Conservation (phyloP, 2,888 invertebrate species). For the Carcina quercana region DNA sequence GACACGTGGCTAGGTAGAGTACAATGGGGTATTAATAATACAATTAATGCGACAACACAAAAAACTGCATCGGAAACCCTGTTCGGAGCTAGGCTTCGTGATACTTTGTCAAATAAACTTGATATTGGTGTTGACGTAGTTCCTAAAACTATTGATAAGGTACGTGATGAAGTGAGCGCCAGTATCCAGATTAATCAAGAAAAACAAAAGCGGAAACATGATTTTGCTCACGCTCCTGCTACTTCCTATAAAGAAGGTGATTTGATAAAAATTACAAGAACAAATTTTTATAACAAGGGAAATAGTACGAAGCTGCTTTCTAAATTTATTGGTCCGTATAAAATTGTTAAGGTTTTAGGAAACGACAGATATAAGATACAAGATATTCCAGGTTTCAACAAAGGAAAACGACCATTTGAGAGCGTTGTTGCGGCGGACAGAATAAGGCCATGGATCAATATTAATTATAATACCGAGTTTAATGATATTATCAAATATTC, state of each 20-base stretch:
- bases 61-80: constrained; percentile 14
- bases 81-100: constrained; percentile 7
- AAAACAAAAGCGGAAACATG: constrained; percentile 5
- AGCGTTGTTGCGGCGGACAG: constrained; percentile 14
- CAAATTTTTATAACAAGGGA: constrained; percentile 13
- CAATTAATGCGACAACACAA: constrained; percentile 13
- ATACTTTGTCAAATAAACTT: constrained; percentile 11
- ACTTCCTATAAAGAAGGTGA: constrained; percentile 10
- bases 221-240: constrained; percentile 4
- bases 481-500: not conserved
- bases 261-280: constrained; percentile 16
- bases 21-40: constrained; percentile 19
- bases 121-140: constrained; percentile 1
- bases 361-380: constrained; percentile 16
- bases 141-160: not conserved
- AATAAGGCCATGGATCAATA: constrained; percentile 16
- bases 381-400: constrained; percentile 14
- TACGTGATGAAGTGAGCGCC: not conserved
- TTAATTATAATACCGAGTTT: constrained; percentile 4
- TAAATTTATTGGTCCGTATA: constrained; percentile 18
- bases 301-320: constrained; percentile 18
- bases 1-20: constrained; percentile 12
- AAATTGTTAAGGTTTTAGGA: constrained; percentile 12
- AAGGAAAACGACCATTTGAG: constrained; percentile 9
- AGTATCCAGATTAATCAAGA: constrained; percentile 3